Evolutionary conservation across 2,113 vertebrate genomes (phyloP).

Genomic region (Vulpes lagopus): DNA sequence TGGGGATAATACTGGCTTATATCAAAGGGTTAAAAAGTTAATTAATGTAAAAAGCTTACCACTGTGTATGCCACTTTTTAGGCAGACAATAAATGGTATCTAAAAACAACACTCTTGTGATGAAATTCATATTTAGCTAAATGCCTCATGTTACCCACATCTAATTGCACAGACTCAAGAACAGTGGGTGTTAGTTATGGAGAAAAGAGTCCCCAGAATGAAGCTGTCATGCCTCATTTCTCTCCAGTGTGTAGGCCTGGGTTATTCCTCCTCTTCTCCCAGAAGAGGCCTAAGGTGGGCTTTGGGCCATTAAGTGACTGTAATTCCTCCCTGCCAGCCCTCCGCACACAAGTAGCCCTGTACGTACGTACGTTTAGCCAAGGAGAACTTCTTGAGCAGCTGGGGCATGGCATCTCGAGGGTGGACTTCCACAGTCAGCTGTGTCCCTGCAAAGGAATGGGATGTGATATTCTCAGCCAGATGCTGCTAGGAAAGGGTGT

Average conservation of each 20-base stretch:
- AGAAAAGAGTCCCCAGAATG: not conserved
- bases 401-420: conserved; percentile 79
- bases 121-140: not conserved
- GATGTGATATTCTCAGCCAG: not conserved
- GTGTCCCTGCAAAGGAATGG: conserved; percentile 81
- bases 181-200: not conserved
- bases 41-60: not conserved
- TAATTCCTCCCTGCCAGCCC: not conserved
- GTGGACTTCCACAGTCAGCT: conserved; percentile 88
- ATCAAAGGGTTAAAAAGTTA: not conserved
- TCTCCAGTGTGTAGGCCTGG: not conserved
- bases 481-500: not conserved
- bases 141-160: not conserved
- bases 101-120: not conserved
- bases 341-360: not conserved
- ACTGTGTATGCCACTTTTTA: not conserved
- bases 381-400: conserved; percentile 86
- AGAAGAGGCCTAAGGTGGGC: not conserved
- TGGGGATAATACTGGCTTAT: not conserved
- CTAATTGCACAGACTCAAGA: not conserved
- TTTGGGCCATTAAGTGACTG: not conserved
- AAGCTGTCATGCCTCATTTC: not conserved
- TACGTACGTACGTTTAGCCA: conserved; percentile 85
- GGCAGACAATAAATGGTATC: not conserved
- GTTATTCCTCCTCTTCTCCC: not conserved